A percentile compares a stretch with the other conserved stretches of the same genome.
Evolutionary conservation across 2,113 vertebrate genomes (phyloP).

Genomic region (Ginglymostoma cirratum): DNA sequence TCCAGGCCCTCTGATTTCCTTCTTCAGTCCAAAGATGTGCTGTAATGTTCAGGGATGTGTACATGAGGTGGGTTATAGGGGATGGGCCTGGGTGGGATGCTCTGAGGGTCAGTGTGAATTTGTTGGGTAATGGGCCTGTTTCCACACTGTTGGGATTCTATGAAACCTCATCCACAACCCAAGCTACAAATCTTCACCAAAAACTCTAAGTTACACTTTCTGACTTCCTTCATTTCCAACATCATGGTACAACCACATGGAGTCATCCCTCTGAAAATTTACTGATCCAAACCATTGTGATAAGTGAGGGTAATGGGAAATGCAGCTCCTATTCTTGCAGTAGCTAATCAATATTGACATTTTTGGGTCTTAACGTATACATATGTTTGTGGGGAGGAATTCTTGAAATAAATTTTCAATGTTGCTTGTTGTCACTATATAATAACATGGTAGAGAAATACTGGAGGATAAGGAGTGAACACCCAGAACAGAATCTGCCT

Average conservation of each 20-base stretch:
- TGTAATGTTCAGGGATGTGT: too few species aligned
- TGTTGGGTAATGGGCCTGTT: too few species aligned
- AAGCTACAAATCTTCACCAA: too few species aligned
- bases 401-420: neutral
- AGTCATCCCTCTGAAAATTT: neutral
- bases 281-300: neutral
- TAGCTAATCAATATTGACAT: neutral
- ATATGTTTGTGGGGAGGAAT: neutral
- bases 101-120: too few species aligned
- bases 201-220: neutral
- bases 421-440: neutral
- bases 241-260: neutral
- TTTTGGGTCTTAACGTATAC: neutral
- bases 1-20: too few species aligned
- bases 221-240: neutral
- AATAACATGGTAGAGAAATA: neutral
- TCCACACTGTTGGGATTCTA: too few species aligned
- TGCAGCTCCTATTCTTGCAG: neutral
- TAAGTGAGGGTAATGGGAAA: neutral
- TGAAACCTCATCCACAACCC: too few species aligned
- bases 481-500: neutral
- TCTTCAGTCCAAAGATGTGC: too few species aligned
- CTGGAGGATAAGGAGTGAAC: neutral
- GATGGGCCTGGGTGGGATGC: too few species aligned
- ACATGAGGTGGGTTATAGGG: neutral